Evolutionary conservation across 2,797 vertebrate genomes (phyloP), one percentile per base, ranked within the genome.

Genomic region (Oophaga sylvatica): DNA sequence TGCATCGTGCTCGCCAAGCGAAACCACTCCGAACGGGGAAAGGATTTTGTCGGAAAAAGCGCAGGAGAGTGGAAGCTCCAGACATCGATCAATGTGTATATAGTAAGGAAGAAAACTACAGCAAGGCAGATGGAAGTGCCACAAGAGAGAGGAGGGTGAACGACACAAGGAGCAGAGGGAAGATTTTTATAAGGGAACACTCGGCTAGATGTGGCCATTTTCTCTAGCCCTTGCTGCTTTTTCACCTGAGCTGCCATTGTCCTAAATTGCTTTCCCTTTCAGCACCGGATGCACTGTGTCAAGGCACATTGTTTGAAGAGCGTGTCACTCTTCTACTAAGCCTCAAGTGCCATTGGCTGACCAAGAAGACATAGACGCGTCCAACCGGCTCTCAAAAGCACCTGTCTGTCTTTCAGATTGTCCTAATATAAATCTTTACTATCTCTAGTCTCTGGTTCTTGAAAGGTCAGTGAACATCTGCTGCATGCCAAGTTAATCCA

Each of bases 41-140:
- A 89, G 71, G 56, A 73, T 71, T 78, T 86, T 83, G 60, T 20
- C 79, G 35, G 35, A 83, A 89, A 87, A 88, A 75, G 63, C 80
- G 71, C 70, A 89, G 88, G 84, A 89, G 80, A 89, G 17, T 17
- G 73, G 65, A 67, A 87, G 88, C 88, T 89, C 75, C 63, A 89
- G 84, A 89, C 88, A 89, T 89, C 80, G 88, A 89, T 89, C 88
- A 89, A 86, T 89, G 88, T 89, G 88, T 83, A 83, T 89, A 89
- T 89, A 87, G 84, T 83, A 76, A 82, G 84, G 85, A 70, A 67
- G 84, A 70, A 77, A 86, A 86, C 84, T 89, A 81, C 56, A 60
- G 80, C 83, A 60, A 89, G 87, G 80, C 88, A 89, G 84, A 62
- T 81, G 84, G 63, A 87, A 83, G 84, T 65, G 79, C 84, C 70